Base-by-base conservation (phyloP, 2,888 invertebrate genomes). In the Patella depressa region DNA sequence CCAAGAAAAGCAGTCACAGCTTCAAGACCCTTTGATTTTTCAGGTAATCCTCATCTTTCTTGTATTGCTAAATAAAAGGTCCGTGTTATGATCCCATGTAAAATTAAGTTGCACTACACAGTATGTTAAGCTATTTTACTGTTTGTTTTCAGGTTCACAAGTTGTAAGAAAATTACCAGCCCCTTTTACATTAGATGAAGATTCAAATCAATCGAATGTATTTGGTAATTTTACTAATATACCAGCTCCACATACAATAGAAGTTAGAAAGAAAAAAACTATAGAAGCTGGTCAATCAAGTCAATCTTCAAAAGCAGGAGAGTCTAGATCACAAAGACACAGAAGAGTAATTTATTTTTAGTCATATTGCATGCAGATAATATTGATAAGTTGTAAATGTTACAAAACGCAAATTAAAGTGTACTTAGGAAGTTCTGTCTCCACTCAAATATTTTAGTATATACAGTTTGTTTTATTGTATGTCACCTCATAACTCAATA, bases 291-390 rank as follows among this genome's bases (percentile, higher is more conserved):
- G 12, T 24, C 19, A 65, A 65, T 24, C 11, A 19, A 19, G 12
- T 65, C 45, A 45, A 45, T 45, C 45, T 45, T 65, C 65, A 29
- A 53, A 76, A 55, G 17, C 29, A 9, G 55, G 71, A 59, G 71
- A 79, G 75, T 84, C 86, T 3, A 79, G 87, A 17, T 86, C 87
- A 54, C 85, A 88, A 71, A 83, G 87, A 78, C 88, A 88, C 75
- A 86, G 86, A 79, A 79, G 86, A 80, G 88, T 88, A 76, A 71
- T 77, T 73, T 14, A 34, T 45, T 19, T 17, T n/a, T 73, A 65
- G 9, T 45, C 1, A 7, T 7, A 9, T 45, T 0, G 45, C 45
- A 45, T 45, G 45, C 45, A 45, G 45, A 45, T 45, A 45, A 45
- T 45, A 45, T 45, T 9, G 45, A 45, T 45, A 9, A 45, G 45